A percentile compares a stretch with the other conserved stretches of the same genome.
Conservation (phyloP, 2,888 invertebrate genomes). For the Terebella lapidaria region DNA sequence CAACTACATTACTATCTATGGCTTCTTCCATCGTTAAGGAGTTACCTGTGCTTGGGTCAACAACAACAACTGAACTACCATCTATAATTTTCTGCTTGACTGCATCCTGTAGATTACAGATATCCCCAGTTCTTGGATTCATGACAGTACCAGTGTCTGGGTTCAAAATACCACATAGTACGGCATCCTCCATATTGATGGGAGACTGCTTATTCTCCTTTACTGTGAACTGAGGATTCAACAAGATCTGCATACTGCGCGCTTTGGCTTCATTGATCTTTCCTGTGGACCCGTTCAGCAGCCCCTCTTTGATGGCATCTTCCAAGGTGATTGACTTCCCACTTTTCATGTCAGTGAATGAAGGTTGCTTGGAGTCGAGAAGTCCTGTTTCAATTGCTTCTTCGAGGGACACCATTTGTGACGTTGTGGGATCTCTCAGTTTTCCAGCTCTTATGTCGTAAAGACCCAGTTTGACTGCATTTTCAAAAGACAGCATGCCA, state of each 20-base stretch:
- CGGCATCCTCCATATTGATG: slow-evolving; percentile 28
- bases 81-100: slow-evolving; percentile 54
- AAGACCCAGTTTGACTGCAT: slow-evolving; percentile 25
- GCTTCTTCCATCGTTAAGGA: slow-evolving; percentile 56
- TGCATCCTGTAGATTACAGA: slow-evolving; percentile 77
- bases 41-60: slow-evolving; percentile 33
- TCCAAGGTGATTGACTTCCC: slow-evolving; percentile 73
- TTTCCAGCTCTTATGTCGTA: slow-evolving; percentile 32
- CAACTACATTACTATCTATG: slow-evolving; percentile 64
- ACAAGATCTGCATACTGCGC: slow-evolving; percentile 53
- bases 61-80: slow-evolving; percentile 39
- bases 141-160: slow-evolving; percentile 62
- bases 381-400: slow-evolving; percentile 58
- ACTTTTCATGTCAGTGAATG: slow-evolving; percentile 46
- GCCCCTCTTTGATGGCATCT: slow-evolving; percentile 67
- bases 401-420: slow-evolving; percentile 63
- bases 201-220: slow-evolving; percentile 10
- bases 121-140: slow-evolving; percentile 74
- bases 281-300: slow-evolving; percentile 28
- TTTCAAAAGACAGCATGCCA: slow-evolving; percentile 23
- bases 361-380: slow-evolving; percentile 17
- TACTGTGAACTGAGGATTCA: slow-evolving; percentile 21
- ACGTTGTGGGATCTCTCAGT: slow-evolving; percentile 23
- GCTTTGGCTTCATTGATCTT: slow-evolving; percentile 24
- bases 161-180: slow-evolving; percentile 57